Evolutionary conservation across 2,797 vertebrate genomes (phyloP), one percentile per base, ranked within the genome.

Genomic region (Cossypha caffra): DNA sequence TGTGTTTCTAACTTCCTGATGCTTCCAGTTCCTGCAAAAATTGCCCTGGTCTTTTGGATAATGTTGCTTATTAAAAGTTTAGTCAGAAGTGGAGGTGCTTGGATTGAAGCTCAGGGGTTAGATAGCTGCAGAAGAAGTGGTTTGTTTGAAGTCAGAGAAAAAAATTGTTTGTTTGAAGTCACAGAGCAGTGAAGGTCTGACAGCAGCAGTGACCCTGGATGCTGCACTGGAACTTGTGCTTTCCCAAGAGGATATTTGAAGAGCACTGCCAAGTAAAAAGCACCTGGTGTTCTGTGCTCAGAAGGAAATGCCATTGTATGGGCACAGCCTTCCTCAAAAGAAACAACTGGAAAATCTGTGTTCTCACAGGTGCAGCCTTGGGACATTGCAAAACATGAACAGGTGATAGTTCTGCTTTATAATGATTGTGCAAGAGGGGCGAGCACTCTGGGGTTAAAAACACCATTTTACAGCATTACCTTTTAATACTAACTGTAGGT

Each of bases 201-300:
- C 35, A 40, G 38, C 59, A 20, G 43, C 1, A 0, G 18, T 29
- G 54, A 18, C 31, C 40, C 23, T 0, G 0, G 10, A 16, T 42
- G 42, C 51, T 62, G 59, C 55, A 4, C 9, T 14, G 62, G 45
- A 74, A 3, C 31, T 51, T 51, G 28, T 6, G 5, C 29, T 47
- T 42, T 72, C 11, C 28, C 20, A n/a, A 8, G 58, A 40, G 23
- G 9, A 58, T 57, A 5, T 23, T 31, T n/a, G 31, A 59, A 66
- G 52, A 29, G 17, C 5, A 4, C 38, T 75, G 62, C 45, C 0
- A 2, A 29, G 35, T 17, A 15, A 73, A 58, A 86, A 67, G 24
- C 20, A 38, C 16, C 17, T 11, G 10, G 14, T 66, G 38, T 21
- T 90, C 40, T 47, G 10, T 55, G n/a, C 25, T 48, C 1, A 0